Evolutionary conservation across 2,888 invertebrate species (phyloP), one percentile per base, ranked within the genome.

Genomic region (Synanthedon formicaeformis): DNA sequence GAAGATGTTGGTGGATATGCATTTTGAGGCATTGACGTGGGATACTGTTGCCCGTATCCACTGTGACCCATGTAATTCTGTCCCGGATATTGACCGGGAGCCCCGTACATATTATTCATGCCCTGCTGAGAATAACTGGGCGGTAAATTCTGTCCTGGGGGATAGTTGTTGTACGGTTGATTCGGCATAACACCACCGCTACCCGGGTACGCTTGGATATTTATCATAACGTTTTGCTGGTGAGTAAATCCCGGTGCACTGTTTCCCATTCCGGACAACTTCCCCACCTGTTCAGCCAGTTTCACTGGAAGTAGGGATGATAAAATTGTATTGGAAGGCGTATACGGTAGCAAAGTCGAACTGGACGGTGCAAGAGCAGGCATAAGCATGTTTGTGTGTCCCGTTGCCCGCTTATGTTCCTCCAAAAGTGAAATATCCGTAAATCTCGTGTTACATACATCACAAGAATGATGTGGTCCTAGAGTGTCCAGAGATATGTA

Each of bases 181-280:
- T 82, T 82, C 12, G 84, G 81, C 75, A 88, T 84, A 45, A 79
- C 78, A 12, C 88, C 88, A 34, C 84, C 80, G 3, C 73, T 78
- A 40, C 89, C 89, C 4, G 90, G 90, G 62, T 90, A 91, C 51
- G 90, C 90, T 65, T 91, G 91, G 40, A 91, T 91, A 61, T 91
- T 91, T 51, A 91, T 91, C 76, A 91, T 85, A 2, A 91, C 91
- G 65, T 91, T 91, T 65, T 91, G 91, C 64, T 91, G 91, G 63
- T 91, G 91, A 53, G 90, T 88, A 51, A 83, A 88, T 1, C 79
- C 79, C 18, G 80, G 59, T 0, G 73, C 69, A 55, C 64, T 65
- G 23, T 69, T 67, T 10, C 75, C 70, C 1, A 82, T 79, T 1
- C 66, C 68, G 3, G 85, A 78, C 18, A 88, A 58, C 59, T 88